phyloP scores from a whole-genome alignment of 37 sponge, comb jelly and placozoan species.

The Corticium candelabrum region DNA sequence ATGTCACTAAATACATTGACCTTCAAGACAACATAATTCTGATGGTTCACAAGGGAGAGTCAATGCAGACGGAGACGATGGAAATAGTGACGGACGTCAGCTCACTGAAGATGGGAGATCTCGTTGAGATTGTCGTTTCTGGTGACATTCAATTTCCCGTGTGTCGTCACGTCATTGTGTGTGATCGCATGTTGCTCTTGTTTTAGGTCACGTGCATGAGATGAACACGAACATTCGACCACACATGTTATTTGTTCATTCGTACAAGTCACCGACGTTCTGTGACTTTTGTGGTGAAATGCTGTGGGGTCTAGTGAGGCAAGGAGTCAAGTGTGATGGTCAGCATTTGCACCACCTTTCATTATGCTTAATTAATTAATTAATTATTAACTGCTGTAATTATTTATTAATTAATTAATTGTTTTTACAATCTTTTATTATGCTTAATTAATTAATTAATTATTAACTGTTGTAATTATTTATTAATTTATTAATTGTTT shows the following conservation, averaged over 20 bases:
- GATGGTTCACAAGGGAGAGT: neutral
- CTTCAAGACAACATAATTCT: neutral
- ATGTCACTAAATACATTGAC: neutral
- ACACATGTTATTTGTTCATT: constrained; percentile 66
- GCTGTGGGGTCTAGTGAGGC: constrained; percentile 68
- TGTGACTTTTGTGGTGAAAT: constrained; percentile 84
- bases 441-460: no score
- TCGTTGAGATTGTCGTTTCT: neutral
- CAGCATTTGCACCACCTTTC: neutral
- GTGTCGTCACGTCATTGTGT: neutral
- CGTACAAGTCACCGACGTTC: constrained; percentile 66
- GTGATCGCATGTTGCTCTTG: neutral
- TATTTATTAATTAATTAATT: neutral
- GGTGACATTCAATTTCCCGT: neutral
- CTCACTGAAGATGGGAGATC: neutral
- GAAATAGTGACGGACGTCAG: neutral
- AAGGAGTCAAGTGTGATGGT: constrained; percentile 92
- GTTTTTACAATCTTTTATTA: no score
- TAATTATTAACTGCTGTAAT: neutral
- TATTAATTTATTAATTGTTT: neutral
- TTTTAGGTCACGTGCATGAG: no score
- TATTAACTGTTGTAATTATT: no score
- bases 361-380: no score
- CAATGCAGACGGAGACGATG: neutral
- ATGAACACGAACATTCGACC: constrained; percentile 37